Conservation (phyloP, 2,113 vertebrate species). For the Corythornis cristatus region DNA sequence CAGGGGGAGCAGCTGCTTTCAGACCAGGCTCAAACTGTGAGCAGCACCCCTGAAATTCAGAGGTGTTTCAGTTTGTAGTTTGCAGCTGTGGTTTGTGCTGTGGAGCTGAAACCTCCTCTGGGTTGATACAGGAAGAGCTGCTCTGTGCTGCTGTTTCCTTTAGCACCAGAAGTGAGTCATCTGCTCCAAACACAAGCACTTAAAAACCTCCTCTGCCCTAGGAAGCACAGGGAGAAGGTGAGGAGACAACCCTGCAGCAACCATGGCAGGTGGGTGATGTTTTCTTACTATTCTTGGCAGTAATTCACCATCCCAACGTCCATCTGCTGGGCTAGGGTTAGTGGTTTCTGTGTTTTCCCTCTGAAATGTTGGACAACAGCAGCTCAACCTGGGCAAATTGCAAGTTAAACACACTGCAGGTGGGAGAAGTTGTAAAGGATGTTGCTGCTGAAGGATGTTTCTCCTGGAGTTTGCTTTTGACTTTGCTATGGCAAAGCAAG, state of each 20-base stretch:
- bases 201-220: background rate
- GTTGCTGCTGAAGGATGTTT: background rate
- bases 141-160: background rate
- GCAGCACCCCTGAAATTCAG: background rate
- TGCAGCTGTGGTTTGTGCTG: background rate
- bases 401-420: background rate
- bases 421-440: background rate
- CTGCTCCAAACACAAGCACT: background rate
- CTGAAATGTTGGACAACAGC: background rate
- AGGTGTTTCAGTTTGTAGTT: background rate
- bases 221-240: rapidly evolving
- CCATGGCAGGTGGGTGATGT: background rate
- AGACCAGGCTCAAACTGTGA: background rate
- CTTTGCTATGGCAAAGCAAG: background rate
- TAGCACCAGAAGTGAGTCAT: background rate
- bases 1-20: background rate
- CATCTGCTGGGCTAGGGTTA: background rate
- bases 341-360: background rate
- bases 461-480: background rate
- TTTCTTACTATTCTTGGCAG: background rate
- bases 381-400: background rate
- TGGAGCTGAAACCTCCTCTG: background rate
- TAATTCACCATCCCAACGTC: background rate
- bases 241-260: background rate
- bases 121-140: background rate